phyloP scores from a whole-genome alignment of 2,888 invertebrate species.

The Caenorhabditis imperialis region DNA sequence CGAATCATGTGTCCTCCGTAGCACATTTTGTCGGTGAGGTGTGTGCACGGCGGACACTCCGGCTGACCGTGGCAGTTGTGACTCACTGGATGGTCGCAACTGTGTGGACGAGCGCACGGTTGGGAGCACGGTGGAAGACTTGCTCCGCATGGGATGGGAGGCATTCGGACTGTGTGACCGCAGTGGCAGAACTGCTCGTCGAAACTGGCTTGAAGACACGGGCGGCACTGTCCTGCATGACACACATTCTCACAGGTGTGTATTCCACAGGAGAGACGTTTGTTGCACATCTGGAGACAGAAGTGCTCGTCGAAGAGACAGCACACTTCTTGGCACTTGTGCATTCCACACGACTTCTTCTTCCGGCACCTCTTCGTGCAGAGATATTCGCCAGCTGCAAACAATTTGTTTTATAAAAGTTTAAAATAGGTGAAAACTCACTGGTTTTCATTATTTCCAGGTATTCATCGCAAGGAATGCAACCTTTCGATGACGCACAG shows the following conservation, averaged over 20 bases:
- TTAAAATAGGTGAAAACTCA: constrained; percentile 14
- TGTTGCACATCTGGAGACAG: constrained; percentile 84
- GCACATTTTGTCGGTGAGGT: constrained; percentile 89
- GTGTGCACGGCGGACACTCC: constrained; percentile 89
- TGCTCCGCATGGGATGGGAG: constrained; percentile 94
- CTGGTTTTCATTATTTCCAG: constrained; percentile 40
- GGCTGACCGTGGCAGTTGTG: constrained; percentile 80
- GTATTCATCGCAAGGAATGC: constrained; percentile 65
- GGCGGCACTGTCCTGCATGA: constrained; percentile 88
- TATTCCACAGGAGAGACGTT: constrained; percentile 88
- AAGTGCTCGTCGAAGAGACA: constrained; percentile 90
- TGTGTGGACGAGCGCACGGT: constrained; percentile 87
- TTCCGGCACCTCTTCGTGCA: constrained; percentile 93
- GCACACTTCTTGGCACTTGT: constrained; percentile 91
- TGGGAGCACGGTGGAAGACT: constrained; percentile 87
- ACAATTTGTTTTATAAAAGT: background rate
- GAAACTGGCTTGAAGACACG: constrained; percentile 88
- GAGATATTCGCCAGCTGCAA: constrained; percentile 56
- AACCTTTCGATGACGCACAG: constrained; percentile 88
- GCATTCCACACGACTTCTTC: constrained; percentile 81
- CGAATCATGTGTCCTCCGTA: constrained; percentile 84
- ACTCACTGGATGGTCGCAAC: constrained; percentile 79
- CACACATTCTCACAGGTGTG: constrained; percentile 91
- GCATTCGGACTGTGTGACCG: constrained; percentile 88
- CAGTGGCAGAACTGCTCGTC: constrained; percentile 93